These are phyloP conservation scores for Atethmia centrago DNA, from an alignment of 2,888 invertebrate genomes.

Conservation along the genomic window DNA sequence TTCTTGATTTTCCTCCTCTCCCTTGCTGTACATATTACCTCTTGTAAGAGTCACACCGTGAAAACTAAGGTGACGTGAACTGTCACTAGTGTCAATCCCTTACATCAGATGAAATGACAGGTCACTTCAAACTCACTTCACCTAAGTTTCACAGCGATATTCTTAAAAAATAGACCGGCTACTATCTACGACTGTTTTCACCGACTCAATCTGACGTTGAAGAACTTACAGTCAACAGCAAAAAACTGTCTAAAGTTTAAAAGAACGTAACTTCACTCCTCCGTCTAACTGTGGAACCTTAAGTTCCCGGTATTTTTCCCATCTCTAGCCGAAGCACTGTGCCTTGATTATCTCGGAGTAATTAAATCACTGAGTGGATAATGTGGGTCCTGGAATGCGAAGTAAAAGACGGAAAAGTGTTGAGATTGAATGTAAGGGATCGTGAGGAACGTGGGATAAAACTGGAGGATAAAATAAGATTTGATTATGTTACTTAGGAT, in stretches of 20 bases:
- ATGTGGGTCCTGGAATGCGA: slow-evolving; percentile 55
- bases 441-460: slow-evolving; percentile 17
- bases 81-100: too few relatives aligned
- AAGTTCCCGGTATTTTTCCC: slow-evolving; percentile 34
- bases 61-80: too few relatives aligned
- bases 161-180: too few relatives aligned
- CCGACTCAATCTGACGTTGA: background rate
- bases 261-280: slow-evolving; percentile 1
- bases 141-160: too few relatives aligned
- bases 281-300: slow-evolving; percentile 32
- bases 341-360: slow-evolving; percentile 65
- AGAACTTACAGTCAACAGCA: too few relatives aligned
- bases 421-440: slow-evolving; percentile 46
- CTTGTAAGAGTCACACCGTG: too few relatives aligned
- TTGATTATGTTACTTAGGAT: slow-evolving; percentile 34
- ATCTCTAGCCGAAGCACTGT: slow-evolving; percentile 48
- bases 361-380: slow-evolving; percentile 66
- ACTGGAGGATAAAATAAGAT: slow-evolving; percentile 37
- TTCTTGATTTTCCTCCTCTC: background rate
- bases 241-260: too few relatives aligned
- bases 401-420: slow-evolving; percentile 55
- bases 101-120: too few relatives aligned
- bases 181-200: background rate
- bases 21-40: too few relatives aligned
- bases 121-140: too few relatives aligned